These are phyloP conservation scores for Argopecten irradians DNA, from an alignment of 1,140 invertebrate genomes.

Conservation along the genomic window DNA sequence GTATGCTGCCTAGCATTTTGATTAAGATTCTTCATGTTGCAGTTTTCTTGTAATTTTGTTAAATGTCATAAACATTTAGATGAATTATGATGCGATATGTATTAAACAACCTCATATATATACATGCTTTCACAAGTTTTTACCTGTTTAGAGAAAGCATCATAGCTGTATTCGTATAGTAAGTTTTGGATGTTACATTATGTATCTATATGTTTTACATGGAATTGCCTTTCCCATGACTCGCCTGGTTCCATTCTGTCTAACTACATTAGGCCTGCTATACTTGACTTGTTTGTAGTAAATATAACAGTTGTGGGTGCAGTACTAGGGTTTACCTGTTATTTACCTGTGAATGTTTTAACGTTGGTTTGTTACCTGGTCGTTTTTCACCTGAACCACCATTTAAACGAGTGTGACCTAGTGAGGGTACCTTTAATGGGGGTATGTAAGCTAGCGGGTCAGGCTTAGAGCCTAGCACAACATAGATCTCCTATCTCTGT, in stretches of 20 bases:
- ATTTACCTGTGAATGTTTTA: constrained; percentile 11
- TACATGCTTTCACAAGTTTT: neutral
- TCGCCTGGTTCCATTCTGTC: neutral
- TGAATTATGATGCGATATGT: no score
- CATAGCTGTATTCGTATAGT: neutral
- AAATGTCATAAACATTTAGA: no score
- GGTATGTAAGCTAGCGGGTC: neutral
- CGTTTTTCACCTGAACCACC: neutral
- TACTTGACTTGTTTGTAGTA: neutral
- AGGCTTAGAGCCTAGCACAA: neutral
- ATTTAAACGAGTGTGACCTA: neutral
- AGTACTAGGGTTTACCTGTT: neutral
- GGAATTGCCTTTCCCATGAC: neutral
- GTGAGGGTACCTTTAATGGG: neutral
- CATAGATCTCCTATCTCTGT: no score
- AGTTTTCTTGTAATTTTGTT: neutral
- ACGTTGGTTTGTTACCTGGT: constrained; percentile 2
- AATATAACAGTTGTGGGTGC: neutral
- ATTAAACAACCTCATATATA: no score
- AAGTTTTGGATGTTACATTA: neutral
- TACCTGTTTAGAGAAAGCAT: neutral
- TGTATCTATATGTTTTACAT: neutral
- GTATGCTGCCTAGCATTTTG: no score
- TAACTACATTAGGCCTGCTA: neutral
- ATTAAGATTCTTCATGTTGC: no score